Conservation (phyloP, 2,888 invertebrate genomes). For the Chloromyia formosa region DNA sequence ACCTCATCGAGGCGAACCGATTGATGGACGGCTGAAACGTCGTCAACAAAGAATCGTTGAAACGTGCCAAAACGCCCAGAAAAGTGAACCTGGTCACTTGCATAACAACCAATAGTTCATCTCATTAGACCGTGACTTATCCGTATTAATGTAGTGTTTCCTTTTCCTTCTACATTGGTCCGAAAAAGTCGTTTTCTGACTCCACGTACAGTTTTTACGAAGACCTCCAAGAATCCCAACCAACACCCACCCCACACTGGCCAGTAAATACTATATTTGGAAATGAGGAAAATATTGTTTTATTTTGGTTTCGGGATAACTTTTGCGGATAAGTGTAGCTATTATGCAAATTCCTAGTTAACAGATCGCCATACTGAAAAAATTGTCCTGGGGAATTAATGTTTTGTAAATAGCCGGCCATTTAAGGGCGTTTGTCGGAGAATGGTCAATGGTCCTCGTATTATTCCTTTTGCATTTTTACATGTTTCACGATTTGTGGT, state of each 20-base stretch:
- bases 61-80: slow-evolving; percentile 6
- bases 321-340: too few relatives aligned
- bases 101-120: background rate
- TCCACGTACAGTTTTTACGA: too few relatives aligned
- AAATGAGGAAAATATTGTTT: too few relatives aligned
- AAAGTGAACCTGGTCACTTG: background rate
- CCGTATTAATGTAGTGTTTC: background rate
- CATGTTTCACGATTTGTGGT: too few relatives aligned
- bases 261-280: too few relatives aligned
- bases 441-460: background rate
- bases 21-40: slow-evolving; percentile 16
- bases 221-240: too few relatives aligned
- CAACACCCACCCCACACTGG: too few relatives aligned
- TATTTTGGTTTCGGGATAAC: too few relatives aligned
- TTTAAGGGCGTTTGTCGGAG: slow-evolving; percentile 3
- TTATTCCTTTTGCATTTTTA: too few relatives aligned
- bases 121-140: slow-evolving; percentile 18
- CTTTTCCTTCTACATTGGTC: background rate
- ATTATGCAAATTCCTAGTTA: too few relatives aligned
- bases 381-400: slow-evolving; percentile 13
- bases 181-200: background rate
- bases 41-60: background rate
- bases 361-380: slow-evolving; percentile 7
- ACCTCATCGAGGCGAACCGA: slow-evolving; percentile 6
- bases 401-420: slow-evolving; percentile 33